A percentile compares a stretch with the other conserved stretches of the same genome.
Conservation (phyloP, 2,888 invertebrate genomes). For the Sesia bembeciformis region DNA sequence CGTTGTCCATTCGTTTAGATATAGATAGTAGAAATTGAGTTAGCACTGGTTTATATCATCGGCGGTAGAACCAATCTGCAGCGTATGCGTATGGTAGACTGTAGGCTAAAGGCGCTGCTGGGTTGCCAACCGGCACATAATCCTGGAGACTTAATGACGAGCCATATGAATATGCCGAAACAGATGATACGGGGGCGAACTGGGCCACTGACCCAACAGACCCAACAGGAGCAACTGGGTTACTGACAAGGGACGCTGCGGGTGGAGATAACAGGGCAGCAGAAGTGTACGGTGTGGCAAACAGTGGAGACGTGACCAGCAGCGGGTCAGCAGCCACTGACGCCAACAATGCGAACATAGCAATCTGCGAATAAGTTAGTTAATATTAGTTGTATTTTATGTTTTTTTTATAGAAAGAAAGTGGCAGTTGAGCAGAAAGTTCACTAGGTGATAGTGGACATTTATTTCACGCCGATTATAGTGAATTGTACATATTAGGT, state of each 20-base stretch:
- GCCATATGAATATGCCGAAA: slow-evolving; percentile 27
- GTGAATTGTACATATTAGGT: no score
- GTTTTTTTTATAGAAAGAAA: no score
- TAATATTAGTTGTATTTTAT: not conserved
- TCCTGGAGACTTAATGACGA: slow-evolving; percentile 21
- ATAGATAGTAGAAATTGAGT: no score
- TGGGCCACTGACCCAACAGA: slow-evolving; percentile 3
- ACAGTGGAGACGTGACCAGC: slow-evolving; percentile 17
- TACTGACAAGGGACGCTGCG: not conserved
- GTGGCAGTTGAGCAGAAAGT: no score
- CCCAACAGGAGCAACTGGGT: not conserved
- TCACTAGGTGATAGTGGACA: no score
- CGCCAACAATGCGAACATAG: slow-evolving; percentile 24
- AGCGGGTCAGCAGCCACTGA: slow-evolving; percentile 30
- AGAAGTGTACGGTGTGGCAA: slow-evolving; percentile 10
- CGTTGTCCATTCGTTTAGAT: no score
- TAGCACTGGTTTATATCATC: slow-evolving; percentile 6
- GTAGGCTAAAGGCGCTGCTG: slow-evolving; percentile 19
- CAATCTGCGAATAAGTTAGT: slow-evolving; percentile 23
- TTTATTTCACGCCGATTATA: no score
- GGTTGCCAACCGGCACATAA: slow-evolving; percentile 6
- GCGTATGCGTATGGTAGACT: slow-evolving; percentile 26
- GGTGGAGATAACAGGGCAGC: slow-evolving; percentile 18
- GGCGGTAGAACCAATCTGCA: slow-evolving; percentile 25
- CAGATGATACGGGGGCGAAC: slow-evolving; percentile 14